Evolutionary conservation across 2,797 vertebrate species (phyloP).

Genomic region (Ctenopoma kingsleyae): DNA sequence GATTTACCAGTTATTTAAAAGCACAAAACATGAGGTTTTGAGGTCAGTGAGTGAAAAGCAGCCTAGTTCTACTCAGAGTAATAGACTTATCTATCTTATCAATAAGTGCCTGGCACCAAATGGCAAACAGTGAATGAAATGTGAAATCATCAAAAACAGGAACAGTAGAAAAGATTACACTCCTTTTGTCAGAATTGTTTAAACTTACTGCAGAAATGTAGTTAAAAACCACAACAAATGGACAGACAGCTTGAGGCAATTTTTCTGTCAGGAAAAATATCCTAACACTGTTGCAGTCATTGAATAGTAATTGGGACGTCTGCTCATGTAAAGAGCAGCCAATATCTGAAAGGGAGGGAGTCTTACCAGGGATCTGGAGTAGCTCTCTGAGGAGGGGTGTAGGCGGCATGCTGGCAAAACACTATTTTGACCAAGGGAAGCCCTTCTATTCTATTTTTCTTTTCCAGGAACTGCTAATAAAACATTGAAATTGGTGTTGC

Average conservation of each 20-base stretch:
- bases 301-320: conserved; percentile 50
- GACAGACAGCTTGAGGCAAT: conserved; percentile 11
- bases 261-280: conserved; percentile 28
- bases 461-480: conserved; percentile 52
- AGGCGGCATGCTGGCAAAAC: conserved; percentile 67
- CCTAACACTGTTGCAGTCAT: conserved; percentile 29
- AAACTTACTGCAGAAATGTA: conserved; percentile 8
- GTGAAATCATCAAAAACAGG: conserved; percentile 8
- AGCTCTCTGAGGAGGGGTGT: conserved; percentile 63
- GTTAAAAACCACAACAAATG: conserved; percentile 7
- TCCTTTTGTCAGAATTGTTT: conserved; percentile 5
- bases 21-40: conserved; percentile 26
- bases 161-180: not conserved
- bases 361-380: conserved; percentile 47
- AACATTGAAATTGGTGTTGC: conserved; percentile 18
- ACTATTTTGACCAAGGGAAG: conserved; percentile 61
- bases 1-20: conserved; percentile 26
- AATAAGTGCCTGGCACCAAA: conserved; percentile 31
- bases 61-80: conserved; percentile 19
- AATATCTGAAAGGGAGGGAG: conserved; percentile 52
- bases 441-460: conserved; percentile 51
- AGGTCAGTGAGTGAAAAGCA: conserved; percentile 46
- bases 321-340: conserved; percentile 60
- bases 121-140: conserved; percentile 12
- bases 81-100: conserved; percentile 49